A percentile compares a stretch with the other conserved stretches of the same genome.
phyloP scores from a whole-genome alignment of 1,140 invertebrate genomes.

The Aphidius ervi region DNA sequence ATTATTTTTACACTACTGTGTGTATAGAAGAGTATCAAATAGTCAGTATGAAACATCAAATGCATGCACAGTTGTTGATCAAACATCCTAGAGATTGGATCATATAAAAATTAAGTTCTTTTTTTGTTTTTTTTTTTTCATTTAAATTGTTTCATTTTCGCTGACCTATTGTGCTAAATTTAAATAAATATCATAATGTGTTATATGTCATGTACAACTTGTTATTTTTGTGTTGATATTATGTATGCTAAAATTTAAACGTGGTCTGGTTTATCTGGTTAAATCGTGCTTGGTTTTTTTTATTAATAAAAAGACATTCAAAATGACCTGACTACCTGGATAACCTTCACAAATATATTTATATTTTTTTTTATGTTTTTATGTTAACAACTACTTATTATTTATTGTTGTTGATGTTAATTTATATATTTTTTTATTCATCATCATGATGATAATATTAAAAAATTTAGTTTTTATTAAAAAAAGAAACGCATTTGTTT shows the following conservation, averaged over 20 bases:
- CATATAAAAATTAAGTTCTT: constrained; percentile 2
- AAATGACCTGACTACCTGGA: no score
- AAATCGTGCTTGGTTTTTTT: no score
- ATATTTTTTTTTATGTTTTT: neutral
- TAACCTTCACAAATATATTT: constrained; percentile 4
- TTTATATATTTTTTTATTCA: no score
- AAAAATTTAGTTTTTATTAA: neutral
- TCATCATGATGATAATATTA: neutral
- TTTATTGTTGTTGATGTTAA: no score
- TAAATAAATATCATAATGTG: no score
- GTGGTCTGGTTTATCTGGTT: no score
- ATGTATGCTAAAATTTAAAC: no score
- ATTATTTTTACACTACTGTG: constrained; percentile 44
- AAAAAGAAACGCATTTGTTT: constrained; percentile 8
- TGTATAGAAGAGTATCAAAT: constrained; percentile 37
- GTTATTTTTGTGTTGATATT: no score
- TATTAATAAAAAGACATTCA: no score
- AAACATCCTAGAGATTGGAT: constrained; percentile 43
- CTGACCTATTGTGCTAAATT: neutral
- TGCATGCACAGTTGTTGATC: constrained; percentile 43
- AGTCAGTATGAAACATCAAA: constrained; percentile 43
- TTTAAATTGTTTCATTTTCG: neutral
- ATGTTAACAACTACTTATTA: neutral
- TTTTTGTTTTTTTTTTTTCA: neutral
- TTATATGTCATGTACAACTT: no score